Conservation (phyloP, 2,113 vertebrate genomes). For the Verasper variegatus region DNA sequence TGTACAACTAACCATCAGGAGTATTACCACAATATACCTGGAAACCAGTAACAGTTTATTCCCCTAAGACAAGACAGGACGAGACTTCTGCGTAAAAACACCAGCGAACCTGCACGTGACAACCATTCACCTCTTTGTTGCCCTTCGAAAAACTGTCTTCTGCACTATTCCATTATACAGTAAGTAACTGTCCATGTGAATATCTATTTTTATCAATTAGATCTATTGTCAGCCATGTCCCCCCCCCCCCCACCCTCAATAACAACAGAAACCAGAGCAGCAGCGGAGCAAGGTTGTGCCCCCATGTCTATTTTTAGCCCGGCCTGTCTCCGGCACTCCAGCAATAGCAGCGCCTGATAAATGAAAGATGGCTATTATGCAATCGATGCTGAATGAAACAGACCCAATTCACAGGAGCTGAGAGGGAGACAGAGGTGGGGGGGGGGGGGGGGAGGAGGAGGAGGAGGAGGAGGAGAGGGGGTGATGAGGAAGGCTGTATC, state of each 20-base stretch:
- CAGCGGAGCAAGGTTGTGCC: slow-evolving; percentile 25
- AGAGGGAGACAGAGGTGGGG: slow-evolving; percentile 19
- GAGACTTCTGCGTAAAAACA: neutral
- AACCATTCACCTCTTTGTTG: neutral
- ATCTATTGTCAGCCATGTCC: neutral
- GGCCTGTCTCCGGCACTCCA: slow-evolving; percentile 49
- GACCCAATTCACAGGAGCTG: slow-evolving; percentile 53
- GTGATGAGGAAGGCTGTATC: slow-evolving; percentile 50
- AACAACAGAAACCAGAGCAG: slow-evolving; percentile 54
- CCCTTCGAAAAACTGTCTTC: neutral
- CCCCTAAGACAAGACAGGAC: too few species aligned
- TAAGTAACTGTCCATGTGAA: neutral
- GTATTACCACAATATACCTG: too few species aligned
- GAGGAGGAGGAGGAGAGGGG: neutral
- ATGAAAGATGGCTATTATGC: slow-evolving; percentile 72
- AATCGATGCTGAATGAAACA: slow-evolving; percentile 71
- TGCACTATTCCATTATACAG: neutral
- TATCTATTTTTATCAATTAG: neutral
- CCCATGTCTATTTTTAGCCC: slow-evolving; percentile 70
- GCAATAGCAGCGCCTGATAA: slow-evolving; percentile 63
- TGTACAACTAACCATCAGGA: too few species aligned
- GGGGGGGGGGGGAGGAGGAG: neutral
- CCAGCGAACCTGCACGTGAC: neutral
- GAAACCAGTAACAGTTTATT: too few species aligned
- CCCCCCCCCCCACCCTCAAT: neutral